Percentiles rank a stretch among this genome's conserved stretches.
phyloP scores from a whole-genome alignment of 2,888 invertebrate species.

The Schrankia costaestrigalis region DNA sequence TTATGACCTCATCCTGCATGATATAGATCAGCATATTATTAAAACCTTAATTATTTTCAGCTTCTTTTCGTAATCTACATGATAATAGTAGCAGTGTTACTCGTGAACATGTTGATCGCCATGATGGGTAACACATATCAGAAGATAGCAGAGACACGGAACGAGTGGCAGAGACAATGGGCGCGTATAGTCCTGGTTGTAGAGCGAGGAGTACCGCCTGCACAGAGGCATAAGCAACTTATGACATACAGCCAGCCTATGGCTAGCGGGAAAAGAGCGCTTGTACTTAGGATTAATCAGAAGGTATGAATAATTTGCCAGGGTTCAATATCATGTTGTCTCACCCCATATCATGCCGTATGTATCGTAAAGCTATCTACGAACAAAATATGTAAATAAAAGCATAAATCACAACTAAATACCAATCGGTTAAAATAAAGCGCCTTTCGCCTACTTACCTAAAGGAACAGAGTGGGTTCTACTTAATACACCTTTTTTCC shows the following conservation, averaged over 20 bases:
- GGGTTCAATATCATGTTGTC: no score
- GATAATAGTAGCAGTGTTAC: constrained; percentile 95
- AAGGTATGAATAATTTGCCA: constrained; percentile 83
- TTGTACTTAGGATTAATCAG: constrained; percentile 94
- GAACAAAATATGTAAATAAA: no score
- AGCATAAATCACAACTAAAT: no score
- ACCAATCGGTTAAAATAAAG: no score
- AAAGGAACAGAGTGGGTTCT: no score
- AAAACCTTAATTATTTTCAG: constrained; percentile 60
- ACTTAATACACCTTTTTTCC: no score
- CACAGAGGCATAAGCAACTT: constrained; percentile 91
- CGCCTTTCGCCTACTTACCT: no score
- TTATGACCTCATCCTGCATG: no score
- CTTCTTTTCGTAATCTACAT: constrained; percentile 97
- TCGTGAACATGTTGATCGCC: constrained; percentile 99
- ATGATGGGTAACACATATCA: constrained; percentile 99
- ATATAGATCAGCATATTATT: no score
- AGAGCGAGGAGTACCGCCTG: constrained; percentile 96
- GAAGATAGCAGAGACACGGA: constrained; percentile 97
- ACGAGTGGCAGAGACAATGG: constrained; percentile 99
- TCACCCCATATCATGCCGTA: no score
- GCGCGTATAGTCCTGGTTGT: constrained; percentile 98
- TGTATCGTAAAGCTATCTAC: no score
- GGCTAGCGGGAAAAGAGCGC: constrained; percentile 91
- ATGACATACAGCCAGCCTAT: constrained; percentile 96